Evolutionary conservation across 2,797 vertebrate genomes (phyloP).

Genomic region (Thamnophis elegans): DNA sequence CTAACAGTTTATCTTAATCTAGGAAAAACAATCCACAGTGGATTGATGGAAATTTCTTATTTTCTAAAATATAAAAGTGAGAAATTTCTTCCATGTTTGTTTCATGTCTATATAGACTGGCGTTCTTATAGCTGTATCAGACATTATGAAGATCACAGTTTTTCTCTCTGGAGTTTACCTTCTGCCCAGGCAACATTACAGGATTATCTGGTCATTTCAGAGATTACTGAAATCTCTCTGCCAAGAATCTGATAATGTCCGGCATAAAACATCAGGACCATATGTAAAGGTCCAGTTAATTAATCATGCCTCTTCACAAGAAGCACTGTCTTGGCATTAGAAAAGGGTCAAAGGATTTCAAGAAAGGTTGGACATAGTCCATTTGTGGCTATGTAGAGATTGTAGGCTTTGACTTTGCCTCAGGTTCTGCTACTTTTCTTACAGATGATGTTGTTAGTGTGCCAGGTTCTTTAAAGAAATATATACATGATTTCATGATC

Average conservation of each 20-base stretch:
- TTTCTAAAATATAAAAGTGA: background rate
- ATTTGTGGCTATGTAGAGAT: background rate
- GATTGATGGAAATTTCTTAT: background rate
- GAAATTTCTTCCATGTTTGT: background rate
- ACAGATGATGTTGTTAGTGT: background rate
- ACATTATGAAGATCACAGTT: background rate
- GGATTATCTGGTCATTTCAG: background rate
- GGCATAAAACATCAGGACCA: background rate
- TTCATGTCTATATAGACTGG: background rate
- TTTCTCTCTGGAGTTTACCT: background rate
- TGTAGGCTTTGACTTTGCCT: background rate
- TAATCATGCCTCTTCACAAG: background rate
- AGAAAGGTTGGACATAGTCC: background rate
- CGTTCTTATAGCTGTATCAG: background rate
- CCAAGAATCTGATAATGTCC: background rate
- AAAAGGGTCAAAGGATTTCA: background rate
- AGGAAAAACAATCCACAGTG: background rate
- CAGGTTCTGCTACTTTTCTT: background rate
- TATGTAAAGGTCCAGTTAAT: background rate
- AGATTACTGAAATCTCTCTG: background rate
- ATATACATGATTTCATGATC: background rate
- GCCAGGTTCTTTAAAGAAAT: background rate
- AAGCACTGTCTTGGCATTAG: too few species aligned
- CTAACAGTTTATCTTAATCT: background rate
- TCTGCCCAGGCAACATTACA: background rate